phyloP scores from a whole-genome alignment of 1,140 invertebrate species.

The Cydia pomonella region DNA sequence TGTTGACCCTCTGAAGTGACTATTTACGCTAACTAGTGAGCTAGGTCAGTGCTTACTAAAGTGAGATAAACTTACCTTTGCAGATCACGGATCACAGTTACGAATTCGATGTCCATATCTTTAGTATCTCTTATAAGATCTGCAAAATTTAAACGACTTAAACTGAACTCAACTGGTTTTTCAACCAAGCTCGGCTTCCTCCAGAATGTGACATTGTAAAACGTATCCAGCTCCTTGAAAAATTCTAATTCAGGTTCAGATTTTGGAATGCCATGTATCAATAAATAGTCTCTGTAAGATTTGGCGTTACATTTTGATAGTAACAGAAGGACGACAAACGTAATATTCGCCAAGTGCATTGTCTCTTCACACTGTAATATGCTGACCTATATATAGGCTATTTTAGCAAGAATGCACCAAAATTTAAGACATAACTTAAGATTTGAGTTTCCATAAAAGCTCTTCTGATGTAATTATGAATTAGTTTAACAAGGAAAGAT shows the following conservation, averaged over 20 bases:
- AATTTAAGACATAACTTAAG: background rate
- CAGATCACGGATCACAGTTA: background rate
- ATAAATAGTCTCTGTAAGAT: background rate
- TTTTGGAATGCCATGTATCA: background rate
- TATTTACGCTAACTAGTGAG: no score
- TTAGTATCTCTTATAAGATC: background rate
- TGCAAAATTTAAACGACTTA: constrained; percentile 1
- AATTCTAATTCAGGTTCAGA: background rate
- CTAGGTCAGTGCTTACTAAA: background rate
- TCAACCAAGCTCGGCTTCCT: background rate
- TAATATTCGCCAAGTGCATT: background rate
- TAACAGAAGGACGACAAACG: background rate
- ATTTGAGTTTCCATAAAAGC: background rate
- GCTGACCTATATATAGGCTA: no score
- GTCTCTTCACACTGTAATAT: background rate
- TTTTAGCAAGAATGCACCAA: no score
- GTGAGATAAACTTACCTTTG: background rate
- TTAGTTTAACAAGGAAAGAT: background rate
- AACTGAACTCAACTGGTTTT: background rate
- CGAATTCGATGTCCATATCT: background rate
- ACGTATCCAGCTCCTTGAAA: background rate
- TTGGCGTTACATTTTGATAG: background rate
- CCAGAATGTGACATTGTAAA: constrained; percentile 12
- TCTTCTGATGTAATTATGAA: background rate
- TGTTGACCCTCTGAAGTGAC: no score